phyloP scores from a whole-genome alignment of 1,140 invertebrate species.

The Platorchestia sp. region DNA sequence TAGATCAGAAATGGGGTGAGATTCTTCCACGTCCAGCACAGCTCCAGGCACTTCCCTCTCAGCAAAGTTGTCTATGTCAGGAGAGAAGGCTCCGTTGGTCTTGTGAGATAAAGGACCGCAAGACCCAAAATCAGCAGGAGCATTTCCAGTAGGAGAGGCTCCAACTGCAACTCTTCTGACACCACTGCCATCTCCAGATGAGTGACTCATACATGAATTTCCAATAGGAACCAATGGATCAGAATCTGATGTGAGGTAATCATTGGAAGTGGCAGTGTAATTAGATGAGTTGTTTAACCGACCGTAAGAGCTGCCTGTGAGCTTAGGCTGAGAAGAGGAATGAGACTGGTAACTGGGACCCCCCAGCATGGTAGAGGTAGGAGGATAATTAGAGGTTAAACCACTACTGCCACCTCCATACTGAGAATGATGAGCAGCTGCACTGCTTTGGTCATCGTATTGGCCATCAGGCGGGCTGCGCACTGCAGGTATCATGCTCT shows the following conservation, averaged over 20 bases:
- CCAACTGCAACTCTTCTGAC: constrained; percentile 18
- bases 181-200: neutral
- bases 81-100: neutral
- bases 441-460: constrained; percentile 59
- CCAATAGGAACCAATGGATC: neutral
- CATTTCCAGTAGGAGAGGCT: constrained; percentile 24
- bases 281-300: neutral
- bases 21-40: constrained; percentile 22
- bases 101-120: neutral
- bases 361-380: neutral
- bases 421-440: constrained; percentile 58
- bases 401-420: neutral
- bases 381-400: neutral
- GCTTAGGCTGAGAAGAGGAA: constrained; percentile 37
- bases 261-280: neutral
- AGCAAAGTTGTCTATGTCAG: neutral
- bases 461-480: constrained; percentile 64
- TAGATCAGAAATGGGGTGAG: neutral
- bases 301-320: neutral
- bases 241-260: neutral
- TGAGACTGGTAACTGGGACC: constrained; percentile 54
- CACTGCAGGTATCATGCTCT: constrained; percentile 58
- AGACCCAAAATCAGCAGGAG: neutral
- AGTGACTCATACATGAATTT: neutral
- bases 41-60: constrained; percentile 25